A percentile compares a stretch with the other conserved stretches of the same genome.
Conservation (phyloP, 2,113 vertebrate species). For the Ramphastos sulfuratus region DNA sequence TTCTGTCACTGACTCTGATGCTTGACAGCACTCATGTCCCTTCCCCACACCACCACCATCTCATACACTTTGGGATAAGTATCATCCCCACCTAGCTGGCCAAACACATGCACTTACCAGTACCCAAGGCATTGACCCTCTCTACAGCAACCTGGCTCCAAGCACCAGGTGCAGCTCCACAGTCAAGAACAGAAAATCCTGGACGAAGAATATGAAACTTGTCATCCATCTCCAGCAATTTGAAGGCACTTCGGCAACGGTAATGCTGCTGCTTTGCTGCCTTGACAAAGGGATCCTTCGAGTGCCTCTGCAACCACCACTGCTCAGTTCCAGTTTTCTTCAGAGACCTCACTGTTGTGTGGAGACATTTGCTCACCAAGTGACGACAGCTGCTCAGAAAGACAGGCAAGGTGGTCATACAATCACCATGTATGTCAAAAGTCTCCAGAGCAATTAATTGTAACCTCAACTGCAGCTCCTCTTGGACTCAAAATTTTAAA, state of each 20-base stretch:
- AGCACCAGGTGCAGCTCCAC: slow-evolving; percentile 91
- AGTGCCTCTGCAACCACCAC: slow-evolving; percentile 84
- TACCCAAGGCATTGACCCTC: slow-evolving; percentile 85
- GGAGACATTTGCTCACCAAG: slow-evolving; percentile 52
- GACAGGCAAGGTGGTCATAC: background rate
- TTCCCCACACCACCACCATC: background rate
- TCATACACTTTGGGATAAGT: background rate
- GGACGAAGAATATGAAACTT: slow-evolving; percentile 80
- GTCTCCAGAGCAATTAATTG: fast-evolving
- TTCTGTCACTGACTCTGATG: background rate
- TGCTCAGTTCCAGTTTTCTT: slow-evolving; percentile 77
- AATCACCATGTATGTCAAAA: background rate
- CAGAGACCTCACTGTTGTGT: slow-evolving; percentile 30
- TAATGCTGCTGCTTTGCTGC: slow-evolving; percentile 78
- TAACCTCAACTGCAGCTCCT: too few relatives aligned
- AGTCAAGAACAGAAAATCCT: slow-evolving; percentile 86
- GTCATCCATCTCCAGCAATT: slow-evolving; percentile 88
- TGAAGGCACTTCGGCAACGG: slow-evolving; percentile 94
- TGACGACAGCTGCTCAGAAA: background rate
- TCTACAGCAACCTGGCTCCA: slow-evolving; percentile 94
- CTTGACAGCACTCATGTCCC: background rate
- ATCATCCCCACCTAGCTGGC: background rate
- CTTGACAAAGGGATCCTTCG: slow-evolving; percentile 90
- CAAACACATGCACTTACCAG: slow-evolving; percentile 71
- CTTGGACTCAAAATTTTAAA: background rate